Percentiles rank a stretch among this genome's conserved stretches.
These are phyloP conservation scores for Melipona beecheii DNA, from an alignment of 2,888 invertebrate species.

Conservation along the genomic window DNA sequence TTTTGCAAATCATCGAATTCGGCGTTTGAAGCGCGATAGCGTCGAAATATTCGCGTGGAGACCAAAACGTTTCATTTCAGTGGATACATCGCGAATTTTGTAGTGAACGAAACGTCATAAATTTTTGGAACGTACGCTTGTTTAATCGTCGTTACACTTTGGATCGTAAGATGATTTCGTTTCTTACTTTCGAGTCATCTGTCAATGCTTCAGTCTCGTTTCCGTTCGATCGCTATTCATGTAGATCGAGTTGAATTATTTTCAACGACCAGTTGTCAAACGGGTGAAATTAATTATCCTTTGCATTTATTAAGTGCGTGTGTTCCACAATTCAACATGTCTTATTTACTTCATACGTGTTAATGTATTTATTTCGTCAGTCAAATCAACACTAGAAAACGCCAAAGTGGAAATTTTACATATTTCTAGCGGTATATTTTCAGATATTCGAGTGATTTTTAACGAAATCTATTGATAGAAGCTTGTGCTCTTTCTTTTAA, in stretches of 20 bases:
- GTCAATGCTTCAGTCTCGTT: background rate
- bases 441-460: too few species aligned
- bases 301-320: too few species aligned
- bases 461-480: too few species aligned
- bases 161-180: background rate
- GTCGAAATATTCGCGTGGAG: background rate
- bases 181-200: background rate
- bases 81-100: too few species aligned
- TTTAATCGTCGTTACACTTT: background rate
- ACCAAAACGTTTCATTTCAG: background rate
- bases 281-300: background rate
- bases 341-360: too few species aligned
- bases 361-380: too few species aligned
- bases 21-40: background rate
- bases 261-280: background rate
- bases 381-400: too few species aligned
- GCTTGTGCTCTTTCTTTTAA: too few species aligned
- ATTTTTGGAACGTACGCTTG: background rate
- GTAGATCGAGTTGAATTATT: background rate
- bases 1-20: background rate
- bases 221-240: background rate
- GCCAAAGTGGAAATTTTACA: too few species aligned
- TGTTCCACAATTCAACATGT: too few species aligned
- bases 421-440: too few species aligned
- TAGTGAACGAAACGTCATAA: background rate